Percentiles rank a stretch among this genome's conserved stretches.
Evolutionary conservation across 2,113 vertebrate species (phyloP).

Genomic region (Spermophilus dauricus): DNA sequence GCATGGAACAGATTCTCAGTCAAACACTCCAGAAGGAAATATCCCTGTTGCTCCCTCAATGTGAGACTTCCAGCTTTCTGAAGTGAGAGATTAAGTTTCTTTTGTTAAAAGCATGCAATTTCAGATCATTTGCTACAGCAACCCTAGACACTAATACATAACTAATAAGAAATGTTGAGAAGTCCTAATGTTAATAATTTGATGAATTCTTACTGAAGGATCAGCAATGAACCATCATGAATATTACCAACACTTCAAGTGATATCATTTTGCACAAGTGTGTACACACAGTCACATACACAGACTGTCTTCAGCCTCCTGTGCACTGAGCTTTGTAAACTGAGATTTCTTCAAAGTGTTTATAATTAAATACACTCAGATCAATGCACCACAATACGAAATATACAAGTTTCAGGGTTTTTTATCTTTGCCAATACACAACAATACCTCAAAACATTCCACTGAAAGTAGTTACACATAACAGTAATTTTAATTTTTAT

Average conservation of each 20-base stretch:
- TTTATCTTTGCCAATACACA: not conserved
- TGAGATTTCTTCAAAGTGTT: not conserved
- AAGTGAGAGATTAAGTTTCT: not conserved
- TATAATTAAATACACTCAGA: too few relatives aligned
- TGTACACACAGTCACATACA: not conserved
- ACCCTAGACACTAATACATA: not conserved
- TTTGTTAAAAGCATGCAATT: not conserved
- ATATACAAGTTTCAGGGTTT: not conserved
- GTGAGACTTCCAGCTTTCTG: not conserved
- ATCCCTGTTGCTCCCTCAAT: not conserved
- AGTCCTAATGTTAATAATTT: not conserved
- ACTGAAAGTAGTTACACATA: not conserved
- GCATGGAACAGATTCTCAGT: not conserved
- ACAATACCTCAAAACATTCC: not conserved
- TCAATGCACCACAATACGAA: not conserved
- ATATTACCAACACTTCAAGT: not conserved
- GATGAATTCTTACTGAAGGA: not conserved
- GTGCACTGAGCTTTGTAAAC: not conserved
- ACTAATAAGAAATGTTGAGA: not conserved
- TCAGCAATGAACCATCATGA: not conserved
- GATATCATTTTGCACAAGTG: not conserved
- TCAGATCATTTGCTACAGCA: not conserved
- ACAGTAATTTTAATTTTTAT: slow-evolving; percentile 31
- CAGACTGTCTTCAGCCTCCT: not conserved
- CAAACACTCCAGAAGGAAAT: not conserved